Conservation (phyloP, 2,888 invertebrate genomes). For the Brenthis ino region DNA sequence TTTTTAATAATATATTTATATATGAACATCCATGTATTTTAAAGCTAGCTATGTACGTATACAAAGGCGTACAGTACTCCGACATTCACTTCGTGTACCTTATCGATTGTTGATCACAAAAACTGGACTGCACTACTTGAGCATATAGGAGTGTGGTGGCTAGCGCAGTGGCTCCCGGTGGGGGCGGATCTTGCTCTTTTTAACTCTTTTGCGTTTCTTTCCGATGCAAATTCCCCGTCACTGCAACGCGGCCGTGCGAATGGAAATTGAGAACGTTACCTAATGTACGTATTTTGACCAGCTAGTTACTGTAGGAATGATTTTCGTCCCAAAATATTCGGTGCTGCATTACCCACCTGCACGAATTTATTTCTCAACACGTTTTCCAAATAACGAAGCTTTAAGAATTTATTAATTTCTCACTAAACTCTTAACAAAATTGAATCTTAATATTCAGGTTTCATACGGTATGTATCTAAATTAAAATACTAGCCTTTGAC, state of each 20-base stretch:
- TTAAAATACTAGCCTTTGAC: slow-evolving; percentile 34
- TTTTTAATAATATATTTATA: no score
- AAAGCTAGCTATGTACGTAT: neutral
- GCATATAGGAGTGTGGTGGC: slow-evolving; percentile 35
- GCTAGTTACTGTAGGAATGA: slow-evolving; percentile 31
- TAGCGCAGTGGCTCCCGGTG: slow-evolving; percentile 29
- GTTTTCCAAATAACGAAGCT: slow-evolving; percentile 4
- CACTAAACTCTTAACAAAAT: slow-evolving; percentile 13
- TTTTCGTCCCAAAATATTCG: slow-evolving; percentile 9
- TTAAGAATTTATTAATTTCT: slow-evolving; percentile 10
- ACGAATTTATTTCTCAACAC: neutral
- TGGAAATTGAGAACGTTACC: slow-evolving; percentile 67
- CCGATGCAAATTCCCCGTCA: slow-evolving; percentile 69
- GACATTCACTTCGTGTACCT: slow-evolving; percentile 14
- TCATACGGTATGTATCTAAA: slow-evolving; percentile 19
- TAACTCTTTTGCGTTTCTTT: slow-evolving; percentile 72
- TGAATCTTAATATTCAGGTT: slow-evolving; percentile 20
- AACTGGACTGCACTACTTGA: slow-evolving; percentile 23
- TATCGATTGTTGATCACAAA: slow-evolving; percentile 37
- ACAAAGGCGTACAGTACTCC: slow-evolving; percentile 1
- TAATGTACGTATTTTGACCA: slow-evolving; percentile 52
- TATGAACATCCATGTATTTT: neutral
- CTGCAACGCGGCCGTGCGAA: slow-evolving; percentile 53
- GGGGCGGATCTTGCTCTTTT: slow-evolving; percentile 59
- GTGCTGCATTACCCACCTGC: neutral